Base-by-base conservation (phyloP, 2,797 vertebrate species). In the Eidolon dupreanum region DNA sequence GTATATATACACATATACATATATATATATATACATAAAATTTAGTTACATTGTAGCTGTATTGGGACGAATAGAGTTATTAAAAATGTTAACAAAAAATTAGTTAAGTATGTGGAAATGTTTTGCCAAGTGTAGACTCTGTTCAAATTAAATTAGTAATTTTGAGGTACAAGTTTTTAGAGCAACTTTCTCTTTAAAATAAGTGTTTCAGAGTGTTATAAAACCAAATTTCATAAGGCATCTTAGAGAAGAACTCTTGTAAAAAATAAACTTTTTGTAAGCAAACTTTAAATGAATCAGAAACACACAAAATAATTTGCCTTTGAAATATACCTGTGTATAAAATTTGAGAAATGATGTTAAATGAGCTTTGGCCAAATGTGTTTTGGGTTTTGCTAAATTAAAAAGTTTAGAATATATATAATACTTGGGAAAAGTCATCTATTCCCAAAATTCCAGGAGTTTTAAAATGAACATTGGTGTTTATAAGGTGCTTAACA, bases 251-350 rank as follows among this genome's bases (percentile, higher is more conserved):
- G 53, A 96, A 82, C 26, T 82, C 68, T 74, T 81, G 66, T 3
- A 92, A 88, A 87, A 82, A 90, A 59, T 63, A 94, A 91, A 71
- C 28, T 78, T 96, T 88, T 82, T 28, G 53, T 95, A 63, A 61
- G 19, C 26, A 74, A 89, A 91, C 17, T 82, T 2, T 53, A 93
- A 94, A 87, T 97, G 41, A 86, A 74, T 88, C 71, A 95, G 63
- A 96, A 93, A 96, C 73, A 90, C 20, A 73, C 77, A n/a, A 78
- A 87, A 88, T 68, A 85, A 94, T 70, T 93, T 94, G 51, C 43
- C 70, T 95, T 95, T 90, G 43, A 88, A 94, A 28, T 95, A 91
- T 87, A 28, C 28, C n/a, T 84, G 13, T 38, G 36, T 82, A 55
- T 63, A 89, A 90, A 86, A 82, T 83, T 86, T 86, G 79, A 93